Percentiles rank a stretch among this genome's conserved stretches.
These are phyloP conservation scores for Apotomis turbidana DNA, from an alignment of 2,888 invertebrate genomes.

Conservation along the genomic window DNA sequence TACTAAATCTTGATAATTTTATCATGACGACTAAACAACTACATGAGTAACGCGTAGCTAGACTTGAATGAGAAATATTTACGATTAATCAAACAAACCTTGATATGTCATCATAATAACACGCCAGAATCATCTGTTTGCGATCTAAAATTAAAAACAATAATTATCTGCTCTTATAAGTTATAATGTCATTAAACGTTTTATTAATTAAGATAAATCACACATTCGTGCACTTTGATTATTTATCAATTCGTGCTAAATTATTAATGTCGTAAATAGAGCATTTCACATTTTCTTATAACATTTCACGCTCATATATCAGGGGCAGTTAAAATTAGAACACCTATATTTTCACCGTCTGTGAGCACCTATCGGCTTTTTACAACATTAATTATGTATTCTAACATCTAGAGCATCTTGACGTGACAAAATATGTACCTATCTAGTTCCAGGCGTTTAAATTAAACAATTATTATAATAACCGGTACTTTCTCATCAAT, in stretches of 20 bases:
- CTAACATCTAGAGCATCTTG: constrained; percentile 13
- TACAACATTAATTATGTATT: constrained; percentile 17
- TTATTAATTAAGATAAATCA: constrained; percentile 15
- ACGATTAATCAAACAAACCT: constrained; percentile 33
- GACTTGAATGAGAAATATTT: constrained; percentile 26
- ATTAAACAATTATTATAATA: constrained; percentile 21
- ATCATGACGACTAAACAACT: constrained; percentile 47
- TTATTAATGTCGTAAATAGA: constrained; percentile 3
- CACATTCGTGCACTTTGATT: not conserved
- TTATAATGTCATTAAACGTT: constrained; percentile 5
- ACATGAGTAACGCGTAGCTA: constrained; percentile 33
- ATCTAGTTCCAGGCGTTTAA: not conserved
- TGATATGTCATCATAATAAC: constrained; percentile 32
- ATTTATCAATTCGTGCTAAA: not conserved
- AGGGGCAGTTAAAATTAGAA: constrained; percentile 47
- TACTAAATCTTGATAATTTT: constrained; percentile 48
- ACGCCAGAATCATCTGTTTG: constrained; percentile 17
- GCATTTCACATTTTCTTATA: constrained; percentile 3
- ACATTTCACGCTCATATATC: constrained; percentile 31
- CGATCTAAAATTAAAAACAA: constrained; percentile 22
- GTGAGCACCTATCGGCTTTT: constrained; percentile 10
- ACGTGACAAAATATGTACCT: constrained; percentile 5
- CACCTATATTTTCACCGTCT: constrained; percentile 44
- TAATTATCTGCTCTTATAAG: constrained; percentile 9
- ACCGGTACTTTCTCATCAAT: constrained; percentile 34